Conservation (phyloP, 2,113 vertebrate genomes). For the Pampusana beccarii region DNA sequence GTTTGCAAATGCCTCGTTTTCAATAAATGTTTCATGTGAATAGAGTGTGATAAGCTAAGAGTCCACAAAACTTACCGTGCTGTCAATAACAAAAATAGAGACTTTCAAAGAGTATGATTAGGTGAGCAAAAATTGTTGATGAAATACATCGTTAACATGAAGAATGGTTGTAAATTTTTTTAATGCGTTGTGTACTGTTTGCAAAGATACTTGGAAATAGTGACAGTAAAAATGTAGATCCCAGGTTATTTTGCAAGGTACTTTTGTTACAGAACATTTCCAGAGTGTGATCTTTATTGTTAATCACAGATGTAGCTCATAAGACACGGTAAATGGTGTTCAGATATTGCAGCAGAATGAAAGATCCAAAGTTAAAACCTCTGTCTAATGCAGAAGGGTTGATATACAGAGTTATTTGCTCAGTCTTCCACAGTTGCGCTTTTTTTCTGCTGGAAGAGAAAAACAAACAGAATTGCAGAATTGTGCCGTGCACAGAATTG, state of each 20-base stretch:
- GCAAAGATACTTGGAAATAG: neutral
- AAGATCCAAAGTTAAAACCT: neutral
- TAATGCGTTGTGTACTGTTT: neutral
- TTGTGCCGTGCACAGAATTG: neutral
- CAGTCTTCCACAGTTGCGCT: constrained; percentile 30
- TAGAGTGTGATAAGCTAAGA: neutral
- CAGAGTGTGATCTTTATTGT: neutral
- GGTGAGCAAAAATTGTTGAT: neutral
- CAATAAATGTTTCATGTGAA: neutral
- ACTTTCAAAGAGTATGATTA: neutral
- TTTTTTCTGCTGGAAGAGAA: constrained; percentile 5
- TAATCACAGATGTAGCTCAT: neutral
- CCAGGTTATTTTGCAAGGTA: neutral
- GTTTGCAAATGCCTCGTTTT: neutral
- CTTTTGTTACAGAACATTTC: neutral
- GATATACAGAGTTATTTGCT: constrained; percentile 9
- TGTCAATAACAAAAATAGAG: neutral
- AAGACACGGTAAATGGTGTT: neutral
- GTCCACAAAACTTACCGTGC: neutral
- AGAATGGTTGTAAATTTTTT: neutral
- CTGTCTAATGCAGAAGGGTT: neutral
- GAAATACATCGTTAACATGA: neutral
- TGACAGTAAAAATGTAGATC: neutral
- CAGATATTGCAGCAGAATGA: neutral
- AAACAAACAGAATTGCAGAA: constrained; percentile 25